Evolutionary conservation across 2,888 invertebrate genomes (phyloP), one percentile per base, ranked within the genome.

Genomic region (Aphidius colemani): DNA sequence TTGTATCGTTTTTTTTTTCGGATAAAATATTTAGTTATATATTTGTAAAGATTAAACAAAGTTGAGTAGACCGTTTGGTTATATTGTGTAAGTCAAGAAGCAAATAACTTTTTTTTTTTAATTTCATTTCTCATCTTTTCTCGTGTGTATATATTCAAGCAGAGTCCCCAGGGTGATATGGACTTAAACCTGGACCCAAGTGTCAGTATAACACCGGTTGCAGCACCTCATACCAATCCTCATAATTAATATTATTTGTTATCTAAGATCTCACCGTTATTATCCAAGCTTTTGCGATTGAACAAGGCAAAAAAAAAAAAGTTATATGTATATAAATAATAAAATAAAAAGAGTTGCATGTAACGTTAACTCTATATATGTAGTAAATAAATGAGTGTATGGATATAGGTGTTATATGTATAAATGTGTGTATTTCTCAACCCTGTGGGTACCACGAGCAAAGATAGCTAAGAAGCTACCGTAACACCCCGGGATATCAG

Each of bases 211-310:
- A 68, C 66, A 69, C 45, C 57, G 9, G 57, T 57, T 57, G 67
- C 74, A 69, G 73, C 73, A 63, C 57, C 51, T 76, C 73, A 72
- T 72, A 71, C 61, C 78, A 74, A 78, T 77, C 77, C 78, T 75
- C 76, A 77, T 80, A 81, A 81, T 81, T 81, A 81, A 81, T 81
- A 80, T 80, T 76, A 75, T 69, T 71, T 73, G 74, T 74, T 81
- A 81, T 81, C 81, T 81, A 74, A 74, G 78, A 81, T 81, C 81
- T 81, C 81, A 80, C 56, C 81, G 79, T 81, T 81, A 81, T 78
- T 78, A 74, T 72, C 69, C 53, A 57, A 30, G 30, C 30, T 30
- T 30, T 30, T 30, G 30, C 30, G 30, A 30, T 30, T 50, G 41
- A 65, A 63, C 58, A 56, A 53, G 51, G 43, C 7, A 13, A 13